Evolutionary conservation across 2,888 invertebrate species (phyloP).

Genomic region (Meandrusa payeni): DNA sequence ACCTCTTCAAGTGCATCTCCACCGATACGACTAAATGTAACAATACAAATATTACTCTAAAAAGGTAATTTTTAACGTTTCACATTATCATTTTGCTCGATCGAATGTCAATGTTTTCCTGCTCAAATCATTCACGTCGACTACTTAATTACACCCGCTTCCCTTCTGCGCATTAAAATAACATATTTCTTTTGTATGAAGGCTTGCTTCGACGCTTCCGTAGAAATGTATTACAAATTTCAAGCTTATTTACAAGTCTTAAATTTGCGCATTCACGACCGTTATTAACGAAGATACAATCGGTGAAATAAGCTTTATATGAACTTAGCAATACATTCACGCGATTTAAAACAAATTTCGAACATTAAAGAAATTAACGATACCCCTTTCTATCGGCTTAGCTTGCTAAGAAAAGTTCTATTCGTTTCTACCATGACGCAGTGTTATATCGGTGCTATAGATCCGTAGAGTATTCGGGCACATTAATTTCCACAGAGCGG

Average conservation of each 20-base stretch:
- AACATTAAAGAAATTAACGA: no score
- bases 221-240: slow-evolving; percentile 49
- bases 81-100: background rate
- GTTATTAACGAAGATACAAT: no score
- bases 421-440: no score
- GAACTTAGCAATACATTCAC: no score
- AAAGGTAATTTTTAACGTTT: background rate
- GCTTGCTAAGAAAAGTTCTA: no score
- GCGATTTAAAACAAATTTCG: no score
- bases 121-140: background rate
- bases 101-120: background rate
- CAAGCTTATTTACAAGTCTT: slow-evolving; percentile 44
- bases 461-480: slow-evolving; percentile 28
- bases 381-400: no score
- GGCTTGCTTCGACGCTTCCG: slow-evolving; percentile 64
- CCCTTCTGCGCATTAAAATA: slow-evolving; percentile 34
- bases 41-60: slow-evolving; percentile 2
- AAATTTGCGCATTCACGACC: slow-evolving; percentile 2
- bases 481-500: slow-evolving; percentile 23
- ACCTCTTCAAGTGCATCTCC: slow-evolving; percentile 24
- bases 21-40: slow-evolving; percentile 14
- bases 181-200: slow-evolving; percentile 37
- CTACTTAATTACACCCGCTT: slow-evolving; percentile 24
- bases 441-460: no score
- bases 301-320: no score